These are phyloP conservation scores for Macquaria australasica DNA, from an alignment of 2,113 vertebrate genomes.

Conservation along the genomic window DNA sequence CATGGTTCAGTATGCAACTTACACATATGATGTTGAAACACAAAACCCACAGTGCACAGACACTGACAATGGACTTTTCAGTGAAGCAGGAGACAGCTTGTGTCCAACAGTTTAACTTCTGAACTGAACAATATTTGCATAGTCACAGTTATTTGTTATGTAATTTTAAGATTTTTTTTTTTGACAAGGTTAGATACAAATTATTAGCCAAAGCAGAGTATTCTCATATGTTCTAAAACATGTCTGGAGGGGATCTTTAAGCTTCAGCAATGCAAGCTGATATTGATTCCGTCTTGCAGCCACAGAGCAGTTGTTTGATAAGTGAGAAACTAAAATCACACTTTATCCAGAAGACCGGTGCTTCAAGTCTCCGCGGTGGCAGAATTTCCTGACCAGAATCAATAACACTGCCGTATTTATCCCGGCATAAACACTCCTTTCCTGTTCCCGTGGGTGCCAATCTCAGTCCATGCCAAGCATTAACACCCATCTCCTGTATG, in stretches of 20 bases:
- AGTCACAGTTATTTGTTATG: too few relatives aligned
- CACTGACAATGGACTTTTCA: neutral
- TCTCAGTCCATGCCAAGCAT: neutral
- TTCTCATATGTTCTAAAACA: neutral
- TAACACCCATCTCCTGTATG: neutral
- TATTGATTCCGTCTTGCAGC: conserved; percentile 28
- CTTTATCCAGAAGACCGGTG: neutral
- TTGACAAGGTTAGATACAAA: neutral
- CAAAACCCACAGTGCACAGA: neutral
- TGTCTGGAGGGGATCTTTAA: neutral
- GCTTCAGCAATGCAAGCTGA: conserved; percentile 11
- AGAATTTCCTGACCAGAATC: neutral
- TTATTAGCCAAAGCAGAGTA: neutral
- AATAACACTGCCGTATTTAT: conserved; percentile 2
- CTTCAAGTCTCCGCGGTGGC: neutral
- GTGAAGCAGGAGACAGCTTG: neutral
- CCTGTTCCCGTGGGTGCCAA: conserved; percentile 4
- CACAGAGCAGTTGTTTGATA: neutral
- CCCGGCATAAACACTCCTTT: neutral
- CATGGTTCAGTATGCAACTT: neutral
- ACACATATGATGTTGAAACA: neutral
- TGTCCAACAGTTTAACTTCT: neutral
- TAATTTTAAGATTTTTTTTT: neutral
- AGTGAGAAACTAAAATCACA: neutral
- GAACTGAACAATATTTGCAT: neutral